phyloP scores from a whole-genome alignment of 2,888 invertebrate species.

The Drosophila seclusa region DNA sequence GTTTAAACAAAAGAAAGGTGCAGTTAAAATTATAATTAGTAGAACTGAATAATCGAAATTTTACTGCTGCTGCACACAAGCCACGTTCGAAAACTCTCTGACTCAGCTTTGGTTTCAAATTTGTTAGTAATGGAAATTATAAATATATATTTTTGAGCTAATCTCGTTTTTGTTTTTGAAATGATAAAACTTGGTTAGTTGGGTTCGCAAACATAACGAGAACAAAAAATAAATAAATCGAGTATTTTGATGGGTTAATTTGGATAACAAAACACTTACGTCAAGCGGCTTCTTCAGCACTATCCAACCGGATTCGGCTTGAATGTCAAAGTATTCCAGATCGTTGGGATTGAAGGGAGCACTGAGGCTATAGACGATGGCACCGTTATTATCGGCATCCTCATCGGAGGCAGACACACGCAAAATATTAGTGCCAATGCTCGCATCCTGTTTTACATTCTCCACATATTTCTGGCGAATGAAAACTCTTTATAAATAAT shows the following conservation, averaged over 20 bases:
- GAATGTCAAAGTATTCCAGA: slow-evolving; percentile 98
- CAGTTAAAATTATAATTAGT: slow-evolving; percentile 60
- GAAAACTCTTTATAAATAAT: background rate
- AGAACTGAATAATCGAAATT: slow-evolving; percentile 37
- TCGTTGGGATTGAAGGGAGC: slow-evolving; percentile 95
- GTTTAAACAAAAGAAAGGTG: slow-evolving; percentile 63
- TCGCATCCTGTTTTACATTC: slow-evolving; percentile 98
- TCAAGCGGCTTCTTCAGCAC: slow-evolving; percentile 97
- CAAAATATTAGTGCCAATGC: slow-evolving; percentile 96
- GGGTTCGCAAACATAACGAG: slow-evolving; percentile 62
- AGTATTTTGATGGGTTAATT: slow-evolving; percentile 1
- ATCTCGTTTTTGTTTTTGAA: slow-evolving; percentile 12
- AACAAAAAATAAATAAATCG: slow-evolving; percentile 3
- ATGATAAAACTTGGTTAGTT: slow-evolving; percentile 67
- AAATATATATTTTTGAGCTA: slow-evolving; percentile 12
- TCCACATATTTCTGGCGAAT: slow-evolving; percentile 94
- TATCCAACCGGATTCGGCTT: slow-evolving; percentile 98
- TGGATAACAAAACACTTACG: slow-evolving; percentile 90
- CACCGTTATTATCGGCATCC: slow-evolving; percentile 98
- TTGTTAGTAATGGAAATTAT: slow-evolving; percentile 63
- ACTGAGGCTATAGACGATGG: slow-evolving; percentile 95
- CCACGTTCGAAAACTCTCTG: slow-evolving; percentile 18
- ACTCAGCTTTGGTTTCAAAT: slow-evolving; percentile 4
- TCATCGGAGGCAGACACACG: slow-evolving; percentile 98
- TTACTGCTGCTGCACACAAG: slow-evolving; percentile 15